These are phyloP conservation scores for Vidua chalybeata DNA, from an alignment of 2,113 vertebrate genomes.

Conservation along the genomic window DNA sequence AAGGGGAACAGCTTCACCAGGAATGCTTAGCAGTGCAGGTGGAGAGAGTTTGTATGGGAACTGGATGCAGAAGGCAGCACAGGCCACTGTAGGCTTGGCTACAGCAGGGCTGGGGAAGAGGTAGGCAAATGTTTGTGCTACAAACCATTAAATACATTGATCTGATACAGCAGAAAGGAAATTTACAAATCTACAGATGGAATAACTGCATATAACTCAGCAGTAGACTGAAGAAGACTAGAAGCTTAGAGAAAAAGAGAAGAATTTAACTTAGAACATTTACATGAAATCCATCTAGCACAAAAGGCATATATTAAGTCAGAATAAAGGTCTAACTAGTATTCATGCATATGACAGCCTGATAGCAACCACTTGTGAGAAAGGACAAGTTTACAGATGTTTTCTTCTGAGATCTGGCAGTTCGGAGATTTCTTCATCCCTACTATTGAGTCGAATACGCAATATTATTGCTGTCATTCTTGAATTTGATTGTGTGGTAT, in stretches of 20 bases:
- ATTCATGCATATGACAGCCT: not conserved
- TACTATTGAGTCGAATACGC: not conserved
- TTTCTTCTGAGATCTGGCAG: not conserved
- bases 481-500: not conserved
- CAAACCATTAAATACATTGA: not conserved
- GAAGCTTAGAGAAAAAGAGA: not conserved
- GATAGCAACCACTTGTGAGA: not conserved
- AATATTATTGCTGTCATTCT: not conserved
- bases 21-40: not conserved
- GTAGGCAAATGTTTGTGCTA: fast-evolving
- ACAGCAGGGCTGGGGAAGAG: not conserved
- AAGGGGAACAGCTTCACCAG: not conserved
- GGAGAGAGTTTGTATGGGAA: not conserved
- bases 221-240: not conserved
- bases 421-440: not conserved
- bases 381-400: not conserved
- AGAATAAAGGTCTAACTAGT: not conserved
- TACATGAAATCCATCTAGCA: not conserved
- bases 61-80: not conserved
- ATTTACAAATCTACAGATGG: not conserved
- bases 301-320: not conserved
- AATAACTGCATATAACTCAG: not conserved
- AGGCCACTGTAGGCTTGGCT: not conserved
- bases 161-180: not conserved
- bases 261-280: not conserved